These are phyloP conservation scores for Smittia aterrima DNA, from an alignment of 2,888 invertebrate species.

Conservation along the genomic window DNA sequence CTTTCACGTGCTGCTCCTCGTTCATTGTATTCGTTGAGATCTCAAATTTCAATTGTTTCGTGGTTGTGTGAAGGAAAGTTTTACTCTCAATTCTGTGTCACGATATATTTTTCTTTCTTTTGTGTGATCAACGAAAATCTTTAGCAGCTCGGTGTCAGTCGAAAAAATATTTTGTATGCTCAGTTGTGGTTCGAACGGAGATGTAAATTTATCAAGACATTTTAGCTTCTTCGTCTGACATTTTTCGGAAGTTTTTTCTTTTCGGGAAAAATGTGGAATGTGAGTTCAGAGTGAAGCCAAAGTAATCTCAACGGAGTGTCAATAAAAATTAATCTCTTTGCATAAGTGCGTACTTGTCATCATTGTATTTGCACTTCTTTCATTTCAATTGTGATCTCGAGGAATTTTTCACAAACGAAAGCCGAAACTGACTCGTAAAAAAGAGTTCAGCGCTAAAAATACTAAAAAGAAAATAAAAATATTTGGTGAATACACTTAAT, in stretches of 20 bases:
- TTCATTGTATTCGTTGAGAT: too few species aligned
- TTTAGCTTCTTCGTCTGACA: neutral
- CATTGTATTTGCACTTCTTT: neutral
- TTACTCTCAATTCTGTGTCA: conserved; percentile 19
- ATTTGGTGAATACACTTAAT: too few species aligned
- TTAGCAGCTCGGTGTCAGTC: neutral
- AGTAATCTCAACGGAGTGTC: neutral
- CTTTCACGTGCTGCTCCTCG: too few species aligned
- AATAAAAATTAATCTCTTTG: too few species aligned
- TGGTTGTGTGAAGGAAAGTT: too few species aligned
- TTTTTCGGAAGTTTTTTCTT: neutral
- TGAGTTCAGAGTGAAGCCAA: neutral
- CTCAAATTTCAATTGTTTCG: too few species aligned
- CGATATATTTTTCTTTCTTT: conserved; percentile 8
- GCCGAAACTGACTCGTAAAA: neutral
- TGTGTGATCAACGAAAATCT: conserved; percentile 1
- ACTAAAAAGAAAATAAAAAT: neutral
- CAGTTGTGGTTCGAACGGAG: conserved; percentile 8
- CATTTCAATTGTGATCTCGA: neutral
- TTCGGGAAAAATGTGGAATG: neutral
- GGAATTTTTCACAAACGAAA: neutral
- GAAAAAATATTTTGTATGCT: neutral
- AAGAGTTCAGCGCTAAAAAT: conserved; percentile 14
- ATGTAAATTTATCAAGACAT: neutral
- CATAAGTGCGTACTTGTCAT: too few species aligned